Conservation (phyloP, 2,888 invertebrate genomes). For the Steinernema scapterisci region DNA sequence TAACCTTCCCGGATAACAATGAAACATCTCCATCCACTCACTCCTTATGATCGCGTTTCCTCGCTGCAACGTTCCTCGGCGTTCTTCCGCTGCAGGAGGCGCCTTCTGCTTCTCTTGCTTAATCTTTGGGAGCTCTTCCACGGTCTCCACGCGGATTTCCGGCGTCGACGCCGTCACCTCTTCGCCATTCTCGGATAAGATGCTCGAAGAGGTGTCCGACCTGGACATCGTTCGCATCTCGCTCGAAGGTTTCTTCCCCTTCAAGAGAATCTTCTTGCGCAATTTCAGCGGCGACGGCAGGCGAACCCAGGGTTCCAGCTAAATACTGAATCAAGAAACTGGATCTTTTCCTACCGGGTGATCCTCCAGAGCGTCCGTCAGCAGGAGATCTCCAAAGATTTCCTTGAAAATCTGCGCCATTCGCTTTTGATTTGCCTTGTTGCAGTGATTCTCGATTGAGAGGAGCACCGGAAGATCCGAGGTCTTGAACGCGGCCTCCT, state of each 20-base stretch:
- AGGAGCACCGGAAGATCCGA: constrained; percentile 94
- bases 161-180: not conserved
- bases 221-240: not conserved
- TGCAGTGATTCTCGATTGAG: constrained; percentile 99
- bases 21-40: not conserved
- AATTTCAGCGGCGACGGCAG: constrained; percentile 55
- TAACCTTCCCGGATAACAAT: not conserved
- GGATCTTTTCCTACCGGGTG: constrained; percentile 47
- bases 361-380: constrained; percentile 50
- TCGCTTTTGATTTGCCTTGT: constrained; percentile 52
- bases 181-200: not conserved
- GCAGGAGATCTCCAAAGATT: constrained; percentile 57
- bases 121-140: no score
- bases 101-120: not conserved
- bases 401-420: constrained; percentile 54
- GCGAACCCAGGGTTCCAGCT: constrained; percentile 44
- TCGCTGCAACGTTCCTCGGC: not conserved
- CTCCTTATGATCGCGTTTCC: not conserved
- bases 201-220: constrained; percentile 14
- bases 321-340: constrained; percentile 17
- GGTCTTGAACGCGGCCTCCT: constrained; percentile 97
- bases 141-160: no score
- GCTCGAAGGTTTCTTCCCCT: constrained; percentile 39
- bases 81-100: not conserved
- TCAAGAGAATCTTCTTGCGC: constrained; percentile 59